Evolutionary conservation across 2,797 vertebrate genomes (phyloP), one percentile per base, ranked within the genome.

Genomic region (Rhinoraja longicauda): DNA sequence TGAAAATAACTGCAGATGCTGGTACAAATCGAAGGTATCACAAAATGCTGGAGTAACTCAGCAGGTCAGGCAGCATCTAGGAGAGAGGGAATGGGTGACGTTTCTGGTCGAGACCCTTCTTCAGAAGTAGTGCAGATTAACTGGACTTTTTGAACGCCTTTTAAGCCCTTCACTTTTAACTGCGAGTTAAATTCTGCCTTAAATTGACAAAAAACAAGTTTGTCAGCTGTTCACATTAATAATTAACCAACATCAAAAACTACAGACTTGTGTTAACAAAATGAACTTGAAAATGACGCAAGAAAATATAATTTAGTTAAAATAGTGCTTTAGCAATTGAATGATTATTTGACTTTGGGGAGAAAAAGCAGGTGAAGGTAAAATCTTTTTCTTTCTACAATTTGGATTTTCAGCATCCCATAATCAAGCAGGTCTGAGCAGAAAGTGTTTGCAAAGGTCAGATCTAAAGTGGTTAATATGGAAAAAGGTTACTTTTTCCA

Each of bases 321-420:
- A 21, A 90, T 32, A 29, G 45, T 29, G 29, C 36, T 70, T 36
- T n/a, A 59, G 82, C 8, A 45, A 1, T 91, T 91, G 88, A 73
- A 39, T 39, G 57, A 92, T 75, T 70, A 75, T 73, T 73, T 39
- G n/a, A 45, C 45, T 92, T 29, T 29, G 70, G 36, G 45, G 45
- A 53, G 45, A 92, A 29, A 92, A 45, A 75, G 70, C 26, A 75
- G 70, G 39, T 92, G 59, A 92, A 75, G 90, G 39, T 57, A 92
- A 73, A 92, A 92, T 91, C 64, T 67, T 72, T 21, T 91, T 90
- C 36, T n/a, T 92, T 29, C 70, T 29, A 73, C 45, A 92, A 92
- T n/a, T 6, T 17, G 53, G 90, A 17, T 92, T 92, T 19, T 67
- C 90, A 67, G 24, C 5, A 17, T 36, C 67, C 45, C 70, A 53